Conservation (phyloP, 1,140 invertebrate species). For the Telenomus remus region DNA sequence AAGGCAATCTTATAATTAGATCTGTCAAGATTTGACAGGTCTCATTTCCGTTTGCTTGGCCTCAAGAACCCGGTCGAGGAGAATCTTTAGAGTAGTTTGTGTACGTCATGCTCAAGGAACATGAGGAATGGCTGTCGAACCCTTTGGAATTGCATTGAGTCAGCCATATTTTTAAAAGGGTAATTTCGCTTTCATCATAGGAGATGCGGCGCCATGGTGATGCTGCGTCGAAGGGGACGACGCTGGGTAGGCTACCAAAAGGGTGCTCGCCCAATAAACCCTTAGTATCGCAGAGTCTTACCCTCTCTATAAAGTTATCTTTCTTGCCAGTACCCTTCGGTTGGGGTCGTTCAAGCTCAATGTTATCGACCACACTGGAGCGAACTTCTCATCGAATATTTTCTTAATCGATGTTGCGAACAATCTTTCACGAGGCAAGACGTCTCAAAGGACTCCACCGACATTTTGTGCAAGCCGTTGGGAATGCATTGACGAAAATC, state of each 20-base stretch:
- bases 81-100: constrained; percentile 43
- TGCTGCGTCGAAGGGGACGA: constrained; percentile 64
- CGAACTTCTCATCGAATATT: constrained; percentile 62
- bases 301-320: constrained; percentile 75
- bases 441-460: constrained; percentile 11
- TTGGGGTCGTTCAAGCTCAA: constrained; percentile 68
- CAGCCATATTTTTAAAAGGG: constrained; percentile 73
- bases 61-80: constrained; percentile 33
- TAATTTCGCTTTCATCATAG: constrained; percentile 73
- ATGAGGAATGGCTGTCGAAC: constrained; percentile 59
- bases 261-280: constrained; percentile 74
- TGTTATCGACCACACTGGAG: constrained; percentile 66
- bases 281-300: constrained; percentile 72
- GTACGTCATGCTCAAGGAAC: constrained; percentile 41
- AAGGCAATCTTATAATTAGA: constrained; percentile 48
- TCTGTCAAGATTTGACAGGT: constrained; percentile 45
- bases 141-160: constrained; percentile 67
- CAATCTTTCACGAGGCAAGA: constrained; percentile 42
- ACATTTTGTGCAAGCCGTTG: background rate
- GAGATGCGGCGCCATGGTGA: constrained; percentile 62
- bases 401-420: constrained; percentile 58
- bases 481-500: no score
- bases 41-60: constrained; percentile 39
- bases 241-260: constrained; percentile 59
- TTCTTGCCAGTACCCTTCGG: constrained; percentile 71